Conservation (phyloP, 2,113 vertebrate species). For the Pseudolaguvia tuberculata region DNA sequence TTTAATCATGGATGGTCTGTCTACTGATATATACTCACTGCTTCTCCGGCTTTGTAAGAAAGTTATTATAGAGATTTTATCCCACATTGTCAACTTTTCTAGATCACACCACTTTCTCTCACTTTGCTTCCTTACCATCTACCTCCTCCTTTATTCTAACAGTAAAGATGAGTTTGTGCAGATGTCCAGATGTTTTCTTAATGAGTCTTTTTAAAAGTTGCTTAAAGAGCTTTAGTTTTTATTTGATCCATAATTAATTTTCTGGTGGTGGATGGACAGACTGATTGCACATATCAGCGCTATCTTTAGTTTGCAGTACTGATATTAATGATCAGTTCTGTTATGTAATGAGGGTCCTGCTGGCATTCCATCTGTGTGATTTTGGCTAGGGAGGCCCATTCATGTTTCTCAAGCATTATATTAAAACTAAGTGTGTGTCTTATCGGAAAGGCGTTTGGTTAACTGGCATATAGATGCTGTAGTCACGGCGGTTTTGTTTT, state of each 20-base stretch:
- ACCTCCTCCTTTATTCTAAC: too few species aligned
- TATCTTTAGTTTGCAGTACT: conserved; percentile 28
- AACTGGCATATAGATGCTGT: background rate
- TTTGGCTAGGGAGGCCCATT: conserved; percentile 18
- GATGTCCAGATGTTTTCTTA: too few species aligned
- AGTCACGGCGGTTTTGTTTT: conserved; percentile 4
- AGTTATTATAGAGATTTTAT: too few species aligned
- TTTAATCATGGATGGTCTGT: too few species aligned
- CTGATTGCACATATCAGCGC: conserved; percentile 12
- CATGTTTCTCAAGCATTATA: conserved; percentile 22
- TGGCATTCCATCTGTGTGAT: conserved; percentile 41
- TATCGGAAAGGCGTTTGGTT: too few species aligned
- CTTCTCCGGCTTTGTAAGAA: too few species aligned
- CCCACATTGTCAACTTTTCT: too few species aligned
- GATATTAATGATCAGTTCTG: conserved; percentile 36
- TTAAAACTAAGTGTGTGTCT: background rate
- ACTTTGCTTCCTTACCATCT: too few species aligned
- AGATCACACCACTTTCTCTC: too few species aligned
- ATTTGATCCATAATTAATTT: background rate
- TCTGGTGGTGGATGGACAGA: background rate
- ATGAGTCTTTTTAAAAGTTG: background rate
- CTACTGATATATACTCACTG: too few species aligned
- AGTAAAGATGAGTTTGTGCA: too few species aligned
- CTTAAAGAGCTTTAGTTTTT: background rate
- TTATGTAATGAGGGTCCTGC: conserved; percentile 45